Conservation (phyloP, 2,113 vertebrate species). For the Callocephalon fimbriatum region DNA sequence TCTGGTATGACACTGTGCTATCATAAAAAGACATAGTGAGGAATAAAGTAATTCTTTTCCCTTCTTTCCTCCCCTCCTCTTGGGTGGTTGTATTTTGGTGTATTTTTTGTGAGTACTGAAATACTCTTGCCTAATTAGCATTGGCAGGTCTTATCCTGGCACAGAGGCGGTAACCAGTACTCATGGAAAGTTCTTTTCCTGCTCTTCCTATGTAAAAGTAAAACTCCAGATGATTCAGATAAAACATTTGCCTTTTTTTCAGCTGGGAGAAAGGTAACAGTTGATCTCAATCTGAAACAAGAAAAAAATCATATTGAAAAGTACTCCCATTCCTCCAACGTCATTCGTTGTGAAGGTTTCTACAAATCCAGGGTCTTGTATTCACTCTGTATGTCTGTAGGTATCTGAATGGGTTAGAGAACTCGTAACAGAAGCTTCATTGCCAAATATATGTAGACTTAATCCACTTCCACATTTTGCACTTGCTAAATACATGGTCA, state of each 20-base stretch:
- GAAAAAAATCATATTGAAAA: not conserved
- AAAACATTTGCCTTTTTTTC: not conserved
- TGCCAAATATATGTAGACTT: not conserved
- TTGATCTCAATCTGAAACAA: not conserved
- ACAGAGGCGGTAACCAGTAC: not conserved
- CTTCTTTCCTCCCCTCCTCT: not conserved
- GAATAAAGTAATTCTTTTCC: not conserved
- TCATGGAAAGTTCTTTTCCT: not conserved
- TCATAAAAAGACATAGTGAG: not conserved
- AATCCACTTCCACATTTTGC: not conserved
- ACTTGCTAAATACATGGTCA: not conserved
- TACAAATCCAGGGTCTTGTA: not conserved
- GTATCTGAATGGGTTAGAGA: not conserved
- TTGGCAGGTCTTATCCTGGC: not conserved
- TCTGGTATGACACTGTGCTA: fast-evolving
- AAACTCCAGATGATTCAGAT: not conserved
- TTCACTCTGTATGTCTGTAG: not conserved
- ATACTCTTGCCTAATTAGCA: not conserved
- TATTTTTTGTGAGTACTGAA: not conserved
- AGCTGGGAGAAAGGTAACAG: not conserved
- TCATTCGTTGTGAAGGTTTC: not conserved
- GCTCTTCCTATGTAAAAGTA: not conserved
- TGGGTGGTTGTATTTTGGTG: not conserved
- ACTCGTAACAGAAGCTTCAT: not conserved
- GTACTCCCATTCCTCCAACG: not conserved